phyloP scores from a whole-genome alignment of 2,888 invertebrate species.

The Meloe dianella region DNA sequence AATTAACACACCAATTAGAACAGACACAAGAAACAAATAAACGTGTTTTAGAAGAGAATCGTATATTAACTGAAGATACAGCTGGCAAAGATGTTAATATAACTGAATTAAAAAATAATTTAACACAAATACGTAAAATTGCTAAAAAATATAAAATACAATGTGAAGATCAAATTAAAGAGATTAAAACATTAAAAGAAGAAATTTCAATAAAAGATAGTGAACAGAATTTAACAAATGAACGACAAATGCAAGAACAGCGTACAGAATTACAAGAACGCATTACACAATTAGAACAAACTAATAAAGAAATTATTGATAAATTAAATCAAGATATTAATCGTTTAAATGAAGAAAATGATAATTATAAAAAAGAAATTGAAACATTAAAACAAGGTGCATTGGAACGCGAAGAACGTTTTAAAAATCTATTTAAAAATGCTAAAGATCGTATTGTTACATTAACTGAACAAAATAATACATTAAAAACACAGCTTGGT shows the following conservation, averaged over 20 bases:
- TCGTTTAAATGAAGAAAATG: slow-evolving; percentile 60
- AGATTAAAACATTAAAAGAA: slow-evolving; percentile 61
- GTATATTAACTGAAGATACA: slow-evolving; percentile 70
- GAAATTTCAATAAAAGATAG: slow-evolving; percentile 61
- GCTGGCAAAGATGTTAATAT: slow-evolving; percentile 71
- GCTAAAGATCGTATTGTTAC: slow-evolving; percentile 77
- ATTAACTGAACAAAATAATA: slow-evolving; percentile 73
- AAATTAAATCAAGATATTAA: slow-evolving; percentile 59
- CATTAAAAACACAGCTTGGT: slow-evolving; percentile 64
- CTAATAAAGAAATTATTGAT: slow-evolving; percentile 60
- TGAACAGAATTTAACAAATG: slow-evolving; percentile 54
- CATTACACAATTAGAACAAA: slow-evolving; percentile 57
- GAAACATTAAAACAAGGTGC: slow-evolving; percentile 56
- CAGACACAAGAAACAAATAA: slow-evolving; percentile 68
- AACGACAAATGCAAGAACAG: slow-evolving; percentile 61
- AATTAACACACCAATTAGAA: slow-evolving; percentile 68
- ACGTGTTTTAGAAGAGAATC: slow-evolving; percentile 66
- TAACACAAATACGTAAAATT: slow-evolving; percentile 75
- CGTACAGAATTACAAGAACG: slow-evolving; percentile 59
- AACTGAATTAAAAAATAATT: slow-evolving; percentile 60
- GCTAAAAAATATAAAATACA: slow-evolving; percentile 92
- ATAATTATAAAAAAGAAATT: slow-evolving; percentile 64
- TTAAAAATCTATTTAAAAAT: slow-evolving; percentile 69
- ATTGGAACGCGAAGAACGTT: slow-evolving; percentile 59
- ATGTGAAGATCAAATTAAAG: slow-evolving; percentile 76